Evolutionary conservation across 2,888 invertebrate species (phyloP).

Genomic region (Eilema caniola): DNA sequence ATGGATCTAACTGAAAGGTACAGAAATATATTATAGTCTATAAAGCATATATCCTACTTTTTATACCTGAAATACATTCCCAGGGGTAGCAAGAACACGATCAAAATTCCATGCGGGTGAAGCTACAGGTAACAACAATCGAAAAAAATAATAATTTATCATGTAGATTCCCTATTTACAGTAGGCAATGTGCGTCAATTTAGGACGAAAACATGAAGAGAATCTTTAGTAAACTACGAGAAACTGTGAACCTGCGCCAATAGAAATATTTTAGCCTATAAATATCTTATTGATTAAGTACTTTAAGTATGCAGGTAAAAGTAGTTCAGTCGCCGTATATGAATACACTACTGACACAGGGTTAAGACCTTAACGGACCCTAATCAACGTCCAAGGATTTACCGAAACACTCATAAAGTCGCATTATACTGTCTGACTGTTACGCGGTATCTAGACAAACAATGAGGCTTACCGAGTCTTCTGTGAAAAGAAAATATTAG

Average conservation of each 20-base stretch:
- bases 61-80: too few species aligned
- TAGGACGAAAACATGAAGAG: not conserved
- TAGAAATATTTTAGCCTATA: not conserved
- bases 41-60: too few species aligned
- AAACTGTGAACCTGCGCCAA: not conserved
- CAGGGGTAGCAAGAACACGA: too few species aligned
- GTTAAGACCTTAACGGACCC: constrained; percentile 21
- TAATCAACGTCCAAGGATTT: constrained; percentile 41
- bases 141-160: too few species aligned
- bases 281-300: not conserved
- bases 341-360: constrained; percentile 1
- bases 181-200: not conserved
- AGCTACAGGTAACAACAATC: too few species aligned
- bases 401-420: constrained; percentile 42
- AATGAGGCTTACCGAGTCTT: constrained; percentile 29
- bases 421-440: constrained; percentile 34
- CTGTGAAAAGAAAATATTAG: constrained; percentile 24
- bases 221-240: not conserved
- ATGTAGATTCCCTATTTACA: too few species aligned
- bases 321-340: not conserved
- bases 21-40: too few species aligned
- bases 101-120: too few species aligned
- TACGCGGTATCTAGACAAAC: constrained; percentile 33
- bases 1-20: too few species aligned
- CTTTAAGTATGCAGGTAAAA: constrained; percentile 9